phyloP scores from a whole-genome alignment of 2,888 invertebrate species.

The Alloplasta piceator region DNA sequence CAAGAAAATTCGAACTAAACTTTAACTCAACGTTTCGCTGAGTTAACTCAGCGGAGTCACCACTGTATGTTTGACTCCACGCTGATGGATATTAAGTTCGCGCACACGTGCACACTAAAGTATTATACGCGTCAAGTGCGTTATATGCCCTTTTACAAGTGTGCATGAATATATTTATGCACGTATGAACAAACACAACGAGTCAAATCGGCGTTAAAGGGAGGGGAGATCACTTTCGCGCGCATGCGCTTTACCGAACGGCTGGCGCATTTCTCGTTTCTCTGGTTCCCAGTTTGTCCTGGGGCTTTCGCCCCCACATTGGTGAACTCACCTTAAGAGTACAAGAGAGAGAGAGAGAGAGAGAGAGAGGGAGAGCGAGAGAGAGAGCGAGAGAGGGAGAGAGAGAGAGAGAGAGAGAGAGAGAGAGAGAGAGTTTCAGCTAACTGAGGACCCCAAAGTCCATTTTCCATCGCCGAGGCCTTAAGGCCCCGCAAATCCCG shows the following conservation, averaged over 20 bases:
- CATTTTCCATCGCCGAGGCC: slow-evolving; percentile 75
- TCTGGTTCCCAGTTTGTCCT: slow-evolving; percentile 35
- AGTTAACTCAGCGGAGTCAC: no score
- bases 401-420: slow-evolving; percentile 63
- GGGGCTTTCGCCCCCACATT: slow-evolving; percentile 59
- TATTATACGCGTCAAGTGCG: slow-evolving; percentile 11
- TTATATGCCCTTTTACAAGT: not conserved
- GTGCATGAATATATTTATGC: not conserved
- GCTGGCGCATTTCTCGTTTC: slow-evolving; percentile 26
- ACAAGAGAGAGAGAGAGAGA: slow-evolving; percentile 32
- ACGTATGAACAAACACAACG: not conserved
- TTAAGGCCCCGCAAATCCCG: slow-evolving; percentile 75
- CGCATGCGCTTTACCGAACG: slow-evolving; percentile 40
- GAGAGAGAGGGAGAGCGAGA: no score
- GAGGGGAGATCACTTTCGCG: slow-evolving; percentile 31
- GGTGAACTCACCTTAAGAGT: slow-evolving; percentile 37
- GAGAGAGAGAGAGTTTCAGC: slow-evolving; percentile 65
- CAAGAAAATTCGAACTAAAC: no score
- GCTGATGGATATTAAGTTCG: not conserved
- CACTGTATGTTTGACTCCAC: slow-evolving; percentile 17
- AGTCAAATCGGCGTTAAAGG: slow-evolving; percentile 21
- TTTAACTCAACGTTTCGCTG: no score
- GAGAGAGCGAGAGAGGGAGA: no score
- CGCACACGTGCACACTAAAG: slow-evolving; percentile 16
- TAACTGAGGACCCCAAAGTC: slow-evolving; percentile 75